phyloP scores from a whole-genome alignment of 2,113 vertebrate species.

The Porphyrio hochstetteri region DNA sequence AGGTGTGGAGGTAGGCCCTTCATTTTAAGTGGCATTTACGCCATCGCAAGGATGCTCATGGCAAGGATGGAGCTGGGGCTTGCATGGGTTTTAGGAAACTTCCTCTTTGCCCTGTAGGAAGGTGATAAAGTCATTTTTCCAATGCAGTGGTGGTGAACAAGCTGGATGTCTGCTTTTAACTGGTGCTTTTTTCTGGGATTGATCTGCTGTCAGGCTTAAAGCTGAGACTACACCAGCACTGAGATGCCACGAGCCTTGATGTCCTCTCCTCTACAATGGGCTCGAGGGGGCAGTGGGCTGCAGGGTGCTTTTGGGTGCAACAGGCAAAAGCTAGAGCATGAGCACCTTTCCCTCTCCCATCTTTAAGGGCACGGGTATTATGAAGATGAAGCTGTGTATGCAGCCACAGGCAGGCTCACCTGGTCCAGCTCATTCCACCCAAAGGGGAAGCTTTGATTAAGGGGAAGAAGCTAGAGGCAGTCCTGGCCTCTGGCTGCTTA shows the following conservation, averaged over 20 bases:
- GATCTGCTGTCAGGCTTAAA: not conserved
- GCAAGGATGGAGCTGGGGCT: not conserved
- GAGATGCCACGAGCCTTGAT: not conserved
- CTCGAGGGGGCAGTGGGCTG: not conserved
- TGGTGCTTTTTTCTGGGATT: not conserved
- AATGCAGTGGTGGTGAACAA: rapidly evolving
- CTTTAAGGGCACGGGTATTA: not conserved
- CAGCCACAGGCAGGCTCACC: not conserved
- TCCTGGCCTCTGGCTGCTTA: not conserved
- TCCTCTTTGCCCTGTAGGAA: not conserved
- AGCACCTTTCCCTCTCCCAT: not conserved
- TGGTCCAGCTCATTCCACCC: rapidly evolving
- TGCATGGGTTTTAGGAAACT: rapidly evolving
- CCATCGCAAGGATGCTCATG: rapidly evolving
- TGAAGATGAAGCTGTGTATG: not conserved
- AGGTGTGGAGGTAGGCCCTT: not conserved
- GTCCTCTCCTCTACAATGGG: not conserved
- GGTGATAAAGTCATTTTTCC: not conserved
- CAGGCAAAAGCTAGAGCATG: rapidly evolving
- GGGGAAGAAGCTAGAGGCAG: not conserved
- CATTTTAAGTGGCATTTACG: not conserved
- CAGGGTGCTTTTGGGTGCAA: not conserved
- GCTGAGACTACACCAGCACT: not conserved
- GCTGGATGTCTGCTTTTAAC: not conserved
- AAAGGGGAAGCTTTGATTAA: not conserved